Percentiles rank a stretch among this genome's conserved stretches.
Conservation (phyloP, 2,888 invertebrate species). For the Oligia strigilis region DNA sequence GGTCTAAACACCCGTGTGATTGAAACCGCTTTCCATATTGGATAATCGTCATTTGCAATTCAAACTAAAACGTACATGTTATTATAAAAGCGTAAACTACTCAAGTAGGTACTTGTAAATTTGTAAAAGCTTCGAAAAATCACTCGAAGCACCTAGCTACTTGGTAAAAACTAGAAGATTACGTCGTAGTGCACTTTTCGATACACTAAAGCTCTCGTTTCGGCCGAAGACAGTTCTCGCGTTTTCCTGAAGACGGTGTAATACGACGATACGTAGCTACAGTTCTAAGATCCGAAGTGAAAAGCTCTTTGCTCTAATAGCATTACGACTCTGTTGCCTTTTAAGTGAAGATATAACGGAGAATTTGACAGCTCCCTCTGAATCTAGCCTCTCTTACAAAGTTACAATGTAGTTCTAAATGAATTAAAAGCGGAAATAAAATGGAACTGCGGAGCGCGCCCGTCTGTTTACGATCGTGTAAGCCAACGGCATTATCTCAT, state of each 20-base stretch:
- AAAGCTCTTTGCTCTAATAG: constrained; percentile 64
- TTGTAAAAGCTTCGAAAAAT: constrained; percentile 32
- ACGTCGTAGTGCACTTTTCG: constrained; percentile 66
- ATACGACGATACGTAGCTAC: constrained; percentile 51
- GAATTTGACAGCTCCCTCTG: constrained; percentile 54
- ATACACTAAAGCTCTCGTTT: constrained; percentile 60
- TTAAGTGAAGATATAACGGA: constrained; percentile 50
- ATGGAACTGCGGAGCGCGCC: constrained; percentile 18
- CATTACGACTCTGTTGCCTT: constrained; percentile 61
- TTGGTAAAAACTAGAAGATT: constrained; percentile 58
- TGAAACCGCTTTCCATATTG: constrained; percentile 75
- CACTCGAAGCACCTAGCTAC: constrained; percentile 6
- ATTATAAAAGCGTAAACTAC: constrained; percentile 35
- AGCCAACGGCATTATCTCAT: constrained; percentile 56
- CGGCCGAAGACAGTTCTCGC: constrained; percentile 58
- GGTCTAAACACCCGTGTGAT: constrained; percentile 81
- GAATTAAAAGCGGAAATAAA: constrained; percentile 54
- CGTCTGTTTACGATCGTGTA: constrained; percentile 55
- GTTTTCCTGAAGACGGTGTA: constrained; percentile 54
- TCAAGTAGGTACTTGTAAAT: constrained; percentile 16
- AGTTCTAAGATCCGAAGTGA: constrained; percentile 60
- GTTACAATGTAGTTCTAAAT: constrained; percentile 59
- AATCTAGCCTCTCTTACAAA: constrained; percentile 47
- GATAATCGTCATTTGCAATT: constrained; percentile 82
- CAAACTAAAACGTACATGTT: constrained; percentile 60